Base-by-base conservation (phyloP, 2,113 vertebrate genomes). In the Bolborhynchus lineola region DNA sequence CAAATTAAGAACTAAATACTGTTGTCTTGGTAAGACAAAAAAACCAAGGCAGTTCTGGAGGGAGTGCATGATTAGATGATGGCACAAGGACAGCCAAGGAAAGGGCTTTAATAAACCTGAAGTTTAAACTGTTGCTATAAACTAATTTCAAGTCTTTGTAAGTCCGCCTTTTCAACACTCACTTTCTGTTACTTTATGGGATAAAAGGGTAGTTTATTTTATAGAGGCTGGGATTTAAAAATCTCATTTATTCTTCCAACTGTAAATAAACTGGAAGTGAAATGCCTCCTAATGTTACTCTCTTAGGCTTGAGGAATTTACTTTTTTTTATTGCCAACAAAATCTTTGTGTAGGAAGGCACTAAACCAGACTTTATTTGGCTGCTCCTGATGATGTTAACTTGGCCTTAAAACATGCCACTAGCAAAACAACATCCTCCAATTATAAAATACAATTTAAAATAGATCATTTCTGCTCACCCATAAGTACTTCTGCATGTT, bases 251-350 rank as follows among this genome's bases (percentile, higher is more conserved):
- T 53, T 81, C 29, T 59, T 89, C 59, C 50, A 84, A 52, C 18
- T 59, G 77, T 68, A 84, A 93, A 88, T 76, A 95, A 95, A 96
- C 55, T 33, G 85, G 24, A 90, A 44, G 33, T 77, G 28, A 95
- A 94, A 78, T 78, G 62, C 31, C 52, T 95, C 75, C 71, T 88
- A 50, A 91, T 50, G 72, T 79, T 65, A 86, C 42, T 88, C 75
- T 81, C 49, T 76, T 74, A 84, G 82, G 65, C 11, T 57, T 84
- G 64, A 85, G 72, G 55, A 91, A 93, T 60, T 49, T 59, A 6
- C 39, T 89, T 76, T 50, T 84, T 53, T 17, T 90, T 29, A 94
- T 35, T 59, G 53, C 50, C 52, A 93, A 93, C 28, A 77, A 95
- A 74, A 69, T n/a, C 29, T 75, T 46, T 42, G 21, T 26, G 35